Evolutionary conservation across 2,888 invertebrate species (phyloP).

Genomic region (Noctua comes): DNA sequence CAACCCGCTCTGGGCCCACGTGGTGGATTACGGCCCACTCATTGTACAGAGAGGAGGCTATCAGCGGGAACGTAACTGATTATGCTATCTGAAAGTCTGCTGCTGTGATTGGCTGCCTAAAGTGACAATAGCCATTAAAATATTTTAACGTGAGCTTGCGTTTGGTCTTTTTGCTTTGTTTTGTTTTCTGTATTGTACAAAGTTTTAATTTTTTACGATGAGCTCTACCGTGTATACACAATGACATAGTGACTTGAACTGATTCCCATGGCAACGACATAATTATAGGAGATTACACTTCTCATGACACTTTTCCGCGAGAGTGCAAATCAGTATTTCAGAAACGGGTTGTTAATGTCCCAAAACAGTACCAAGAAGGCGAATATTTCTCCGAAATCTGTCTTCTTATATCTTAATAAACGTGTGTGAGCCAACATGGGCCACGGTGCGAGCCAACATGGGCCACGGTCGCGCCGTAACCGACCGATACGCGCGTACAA

Average conservation of each 20-base stretch:
- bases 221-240: not conserved
- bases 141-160: no score
- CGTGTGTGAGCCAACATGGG: slow-evolving; percentile 37
- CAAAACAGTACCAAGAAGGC: not conserved
- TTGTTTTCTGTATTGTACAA: no score
- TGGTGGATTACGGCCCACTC: not conserved
- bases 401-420: not conserved
- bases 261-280: not conserved
- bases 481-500: slow-evolving; percentile 31
- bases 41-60: not conserved
- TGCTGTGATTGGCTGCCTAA: no score
- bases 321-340: not conserved
- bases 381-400: not conserved
- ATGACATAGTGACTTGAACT: not conserved
- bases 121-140: no score
- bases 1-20: not conserved
- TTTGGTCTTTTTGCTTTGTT: no score
- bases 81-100: no score
- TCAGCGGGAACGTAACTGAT: no score
- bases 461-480: slow-evolving; percentile 10
- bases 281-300: not conserved
- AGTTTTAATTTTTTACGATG: no score
- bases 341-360: not conserved
- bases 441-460: slow-evolving; percentile 24
- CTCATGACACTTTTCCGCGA: not conserved